phyloP scores from a whole-genome alignment of 2,888 invertebrate genomes.

The Campaea margaritaria region DNA sequence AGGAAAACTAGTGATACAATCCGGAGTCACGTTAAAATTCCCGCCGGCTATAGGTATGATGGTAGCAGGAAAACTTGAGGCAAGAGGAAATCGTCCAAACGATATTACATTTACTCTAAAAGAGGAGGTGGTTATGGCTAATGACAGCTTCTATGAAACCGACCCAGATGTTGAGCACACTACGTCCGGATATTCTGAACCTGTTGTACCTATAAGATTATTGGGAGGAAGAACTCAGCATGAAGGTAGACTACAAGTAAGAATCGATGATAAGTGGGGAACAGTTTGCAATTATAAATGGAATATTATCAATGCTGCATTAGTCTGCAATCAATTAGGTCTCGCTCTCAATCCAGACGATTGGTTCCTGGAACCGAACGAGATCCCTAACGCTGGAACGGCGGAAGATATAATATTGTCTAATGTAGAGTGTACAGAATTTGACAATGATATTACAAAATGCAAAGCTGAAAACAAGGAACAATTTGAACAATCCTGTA shows the following conservation, averaged over 20 bases:
- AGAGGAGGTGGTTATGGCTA: conserved; percentile 88
- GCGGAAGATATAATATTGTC: conserved; percentile 92
- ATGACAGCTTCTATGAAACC: conserved; percentile 87
- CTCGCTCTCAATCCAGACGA: conserved; percentile 96
- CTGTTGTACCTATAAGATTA: conserved; percentile 90
- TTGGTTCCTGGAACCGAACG: conserved; percentile 93
- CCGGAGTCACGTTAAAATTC: conserved; percentile 95
- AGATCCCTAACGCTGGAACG: conserved; percentile 92
- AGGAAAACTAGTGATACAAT: conserved; percentile 94
- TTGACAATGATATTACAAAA: conserved; percentile 94
- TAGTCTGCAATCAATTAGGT: conserved; percentile 98
- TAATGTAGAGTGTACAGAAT: conserved; percentile 95
- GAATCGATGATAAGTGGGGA: conserved; percentile 95
- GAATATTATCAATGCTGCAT: conserved; percentile 95
- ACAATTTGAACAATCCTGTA: conserved; percentile 95
- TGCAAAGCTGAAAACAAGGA: conserved; percentile 91
- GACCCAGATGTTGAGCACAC: conserved; percentile 86
- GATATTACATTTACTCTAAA: conserved; percentile 92
- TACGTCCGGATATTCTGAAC: conserved; percentile 85
- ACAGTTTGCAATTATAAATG: conserved; percentile 99
- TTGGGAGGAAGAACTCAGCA: conserved; percentile 91
- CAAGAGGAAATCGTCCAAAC: conserved; percentile 91
- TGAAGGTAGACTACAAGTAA: conserved; percentile 95
- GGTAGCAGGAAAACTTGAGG: conserved; percentile 96
- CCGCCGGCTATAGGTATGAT: conserved; percentile 98